These are phyloP conservation scores for Hypocryptadius cinnamomeus DNA, from an alignment of 2,113 vertebrate species.

Conservation along the genomic window DNA sequence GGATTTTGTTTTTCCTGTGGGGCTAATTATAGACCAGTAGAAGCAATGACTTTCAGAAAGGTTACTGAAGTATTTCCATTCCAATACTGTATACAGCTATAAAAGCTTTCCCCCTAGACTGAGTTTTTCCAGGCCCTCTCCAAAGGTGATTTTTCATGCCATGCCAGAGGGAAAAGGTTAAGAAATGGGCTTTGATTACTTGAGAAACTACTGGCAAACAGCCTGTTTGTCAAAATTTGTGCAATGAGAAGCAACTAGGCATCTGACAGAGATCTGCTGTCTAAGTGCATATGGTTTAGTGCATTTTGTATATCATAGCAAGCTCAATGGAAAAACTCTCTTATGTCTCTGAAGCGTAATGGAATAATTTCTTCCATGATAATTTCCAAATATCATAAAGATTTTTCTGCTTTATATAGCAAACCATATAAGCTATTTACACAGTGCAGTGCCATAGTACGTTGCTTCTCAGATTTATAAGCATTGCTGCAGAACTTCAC, in stretches of 20 bases:
- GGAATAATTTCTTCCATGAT: background rate
- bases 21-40: conserved; percentile 40
- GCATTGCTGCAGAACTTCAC: background rate
- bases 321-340: background rate
- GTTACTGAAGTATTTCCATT: conserved; percentile 47
- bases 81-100: background rate
- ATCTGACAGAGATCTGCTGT: background rate
- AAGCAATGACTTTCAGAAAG: conserved; percentile 57
- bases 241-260: background rate
- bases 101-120: background rate
- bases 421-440: background rate
- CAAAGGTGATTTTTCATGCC: background rate
- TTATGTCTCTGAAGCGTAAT: background rate
- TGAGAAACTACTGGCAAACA: background rate
- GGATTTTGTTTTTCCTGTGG: conserved; percentile 43
- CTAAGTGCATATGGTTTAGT: background rate
- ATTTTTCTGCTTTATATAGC: background rate
- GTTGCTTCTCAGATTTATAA: background rate
- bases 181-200: background rate
- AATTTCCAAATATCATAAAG: background rate
- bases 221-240: background rate
- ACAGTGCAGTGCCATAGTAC: background rate
- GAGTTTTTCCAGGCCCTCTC: background rate
- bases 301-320: background rate
- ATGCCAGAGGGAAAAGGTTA: background rate